Conservation (phyloP, 2,113 vertebrate species). For the Pollimyrus isidori region DNA sequence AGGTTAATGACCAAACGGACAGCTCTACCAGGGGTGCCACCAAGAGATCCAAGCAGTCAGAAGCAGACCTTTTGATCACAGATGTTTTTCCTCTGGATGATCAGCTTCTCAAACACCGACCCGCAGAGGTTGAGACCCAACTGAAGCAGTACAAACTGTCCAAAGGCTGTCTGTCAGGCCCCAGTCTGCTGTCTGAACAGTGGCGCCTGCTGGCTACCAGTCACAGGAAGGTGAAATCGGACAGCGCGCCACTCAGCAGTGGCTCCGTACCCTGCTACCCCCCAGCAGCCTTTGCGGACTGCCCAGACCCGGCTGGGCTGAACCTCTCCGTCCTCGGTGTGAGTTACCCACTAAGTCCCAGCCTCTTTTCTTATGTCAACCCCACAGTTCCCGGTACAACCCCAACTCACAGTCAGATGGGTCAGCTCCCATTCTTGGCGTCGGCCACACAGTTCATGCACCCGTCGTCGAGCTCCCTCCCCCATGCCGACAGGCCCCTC, state of each 20-base stretch:
- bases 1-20: conserved; percentile 19
- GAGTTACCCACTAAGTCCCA: conserved; percentile 75
- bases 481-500: conserved; percentile 58
- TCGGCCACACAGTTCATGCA: conserved; percentile 75
- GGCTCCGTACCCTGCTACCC: conserved; percentile 76
- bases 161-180: conserved; percentile 59
- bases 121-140: conserved; percentile 66
- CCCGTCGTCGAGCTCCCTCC: conserved; percentile 53
- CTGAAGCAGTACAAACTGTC: conserved; percentile 68
- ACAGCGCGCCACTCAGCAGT: conserved; percentile 47
- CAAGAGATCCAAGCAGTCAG: conserved; percentile 60
- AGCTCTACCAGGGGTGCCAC: conserved; percentile 35
- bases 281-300: conserved; percentile 66
- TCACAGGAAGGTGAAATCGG: conserved; percentile 50
- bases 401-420: conserved; percentile 57
- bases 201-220: conserved; percentile 71
- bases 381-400: conserved; percentile 61
- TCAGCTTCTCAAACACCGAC: conserved; percentile 55
- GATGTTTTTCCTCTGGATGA: conserved; percentile 73
- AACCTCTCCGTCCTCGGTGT: conserved; percentile 85
- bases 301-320: conserved; percentile 73
- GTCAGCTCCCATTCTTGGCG: conserved; percentile 80
- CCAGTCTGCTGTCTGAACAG: conserved; percentile 67
- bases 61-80: conserved; percentile 67
- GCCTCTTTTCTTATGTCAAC: conserved; percentile 83